Base-by-base conservation (phyloP, 1,140 invertebrate genomes). In the Rhopalosiphum padi region DNA sequence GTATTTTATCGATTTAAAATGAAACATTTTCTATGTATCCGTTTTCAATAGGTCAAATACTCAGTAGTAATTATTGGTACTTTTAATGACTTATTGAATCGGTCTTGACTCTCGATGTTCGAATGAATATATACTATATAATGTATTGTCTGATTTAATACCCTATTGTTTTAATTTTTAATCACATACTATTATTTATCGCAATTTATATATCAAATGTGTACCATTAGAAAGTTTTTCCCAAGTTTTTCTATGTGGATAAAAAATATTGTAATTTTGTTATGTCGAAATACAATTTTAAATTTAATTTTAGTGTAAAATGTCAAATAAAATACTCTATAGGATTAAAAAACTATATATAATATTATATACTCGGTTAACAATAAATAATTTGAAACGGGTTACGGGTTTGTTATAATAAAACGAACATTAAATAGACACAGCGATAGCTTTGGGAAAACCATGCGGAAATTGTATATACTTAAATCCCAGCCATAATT, bases 11-110 rank as follows among this genome's bases (percentile, higher is more conserved):
- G 48, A 51, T 68, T n/a, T n/a, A 5, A 68, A n/a, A n/a, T 15
- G 30, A 30, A 35, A 77, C 60, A n/a, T 77, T 77, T 77, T 60
- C 18, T 53, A 53, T 53, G 18, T 11, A 5, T 77, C n/a, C 15
- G 30, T 77, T n/a, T 68, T 77, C n/a, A 77, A 77, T 77, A 77
- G 30, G 60, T 77, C 60, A 77, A 77, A n/a, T 77, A 77, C 60
- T n/a, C 30, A 30, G n/a, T n/a, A 77, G 30, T 77, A 77, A n/a
- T 77, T 18, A n/a, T n/a, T 68, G 60, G n/a, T 77, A n/a, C 30
- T n/a, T 77, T 77, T 18, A 18, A 35, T 77, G 60, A 77, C 60
- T 77, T 77, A n/a, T 41, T 3, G 41, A n/a, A 77, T 77, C n/a
- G 11, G n/a, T 77, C 15, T 77, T 15, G n/a, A 77, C n/a, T 77